These are phyloP conservation scores for Neomonachus schauinslandi DNA, from an alignment of 2,113 vertebrate genomes.

Conservation along the genomic window DNA sequence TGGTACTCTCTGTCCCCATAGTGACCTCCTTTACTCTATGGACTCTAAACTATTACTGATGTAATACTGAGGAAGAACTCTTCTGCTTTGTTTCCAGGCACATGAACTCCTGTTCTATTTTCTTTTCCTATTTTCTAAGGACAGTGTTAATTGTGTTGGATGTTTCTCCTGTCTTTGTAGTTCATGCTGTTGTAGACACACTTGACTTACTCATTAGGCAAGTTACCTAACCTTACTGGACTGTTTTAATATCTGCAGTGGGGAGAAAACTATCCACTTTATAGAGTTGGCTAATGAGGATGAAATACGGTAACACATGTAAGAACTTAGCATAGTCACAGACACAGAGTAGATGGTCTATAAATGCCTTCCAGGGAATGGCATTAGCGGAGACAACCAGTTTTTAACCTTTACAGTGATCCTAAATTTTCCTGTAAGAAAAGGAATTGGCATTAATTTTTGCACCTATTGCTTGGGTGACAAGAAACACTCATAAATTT, in stretches of 20 bases:
- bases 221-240: neutral
- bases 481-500: neutral
- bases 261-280: neutral
- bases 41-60: neutral
- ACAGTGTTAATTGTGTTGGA: neutral
- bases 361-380: conserved; percentile 23
- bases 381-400: neutral
- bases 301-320: neutral
- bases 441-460: conserved; percentile 27
- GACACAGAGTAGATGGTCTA: neutral
- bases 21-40: neutral
- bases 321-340: neutral
- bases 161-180: neutral
- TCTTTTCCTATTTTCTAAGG: neutral
- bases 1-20: neutral
- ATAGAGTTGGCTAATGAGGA: neutral
- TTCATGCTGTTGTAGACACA: neutral
- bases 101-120: neutral
- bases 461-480: neutral
- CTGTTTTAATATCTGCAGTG: conserved; percentile 17
- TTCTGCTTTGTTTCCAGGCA: neutral
- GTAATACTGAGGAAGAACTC: neutral
- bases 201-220: neutral
- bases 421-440: conserved; percentile 43
- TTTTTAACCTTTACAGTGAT: conserved; percentile 1